Base-by-base conservation (phyloP, 2,888 invertebrate genomes). In the Himalopsyche kuldschensis region DNA sequence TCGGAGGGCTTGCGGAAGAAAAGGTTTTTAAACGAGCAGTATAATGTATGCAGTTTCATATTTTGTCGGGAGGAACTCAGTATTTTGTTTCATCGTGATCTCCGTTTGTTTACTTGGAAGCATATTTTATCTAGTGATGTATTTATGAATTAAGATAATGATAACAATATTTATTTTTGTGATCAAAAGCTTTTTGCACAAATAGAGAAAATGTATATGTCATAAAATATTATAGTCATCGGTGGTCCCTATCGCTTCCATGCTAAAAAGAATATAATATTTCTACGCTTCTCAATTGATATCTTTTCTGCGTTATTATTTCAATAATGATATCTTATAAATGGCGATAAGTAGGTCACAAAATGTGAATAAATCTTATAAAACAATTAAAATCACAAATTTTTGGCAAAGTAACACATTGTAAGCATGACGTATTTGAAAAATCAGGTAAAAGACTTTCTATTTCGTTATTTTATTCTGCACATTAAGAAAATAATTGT, bases 131-230 rank as follows among this genome's bases (percentile, higher is more conserved):
- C 75, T 78, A 78, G 82, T 82, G 75, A 78, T 78, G 35, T 82
- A 69, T 82, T 83, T 78, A 78, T 80, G 63, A 75, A 83, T 55
- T 55, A 80, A 76, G 30, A 79, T 79, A 35, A 79, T 78, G 47
- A 82, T 79, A 82, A 82, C 46, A 11, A 79, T 82, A 82, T 82
- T 82, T 82, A 82, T 82, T 82, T 82, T 82, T 82, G 82, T 82
- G 79, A 79, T 78, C 35, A 82, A 82, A 82, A 75, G 83, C 83
- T 83, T 83, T 80, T 83, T 83, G 83, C 83, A 83, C 83, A 83
- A 83, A 83, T 83, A 83, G 80, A 77, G 55, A 69, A 80, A 80
- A 83, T 80, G 80, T 81, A 55, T 83, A 80, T 80, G 41, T 47
- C n/a, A n/a, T n/a, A n/a, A n/a, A 46, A 46, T 46, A 30, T 47